Evolutionary conservation across 2,797 vertebrate genomes (phyloP), one percentile per base, ranked within the genome.

Genomic region (Pteronotus mesoamericanus): DNA sequence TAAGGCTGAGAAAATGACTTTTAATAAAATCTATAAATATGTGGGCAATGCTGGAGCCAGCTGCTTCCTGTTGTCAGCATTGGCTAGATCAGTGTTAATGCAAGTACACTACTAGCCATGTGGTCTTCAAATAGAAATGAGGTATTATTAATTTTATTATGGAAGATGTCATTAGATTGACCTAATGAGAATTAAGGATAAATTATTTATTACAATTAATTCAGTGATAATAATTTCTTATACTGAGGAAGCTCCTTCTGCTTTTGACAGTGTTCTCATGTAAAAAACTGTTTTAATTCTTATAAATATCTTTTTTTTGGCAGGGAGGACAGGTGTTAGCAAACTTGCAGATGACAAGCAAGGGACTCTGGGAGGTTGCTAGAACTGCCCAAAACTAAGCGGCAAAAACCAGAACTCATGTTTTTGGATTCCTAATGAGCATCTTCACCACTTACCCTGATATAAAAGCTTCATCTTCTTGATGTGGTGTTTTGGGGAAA

Each of bases 1-100:
- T 74, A 66, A n/a, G 39, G 34, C 64, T 77, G 32, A 91, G n/a
- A 14, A 89, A 89, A 89, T 44, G 93, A 48, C 46, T 82, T 93
- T 93, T 89, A 89, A 86, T 93, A 57, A 66, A 34, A 74, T 48
- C 37, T 89, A 68, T 78, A 77, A 89, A 68, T 74, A 77, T 89
- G 66, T 22, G 55, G 42, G 19, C 4, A 29, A 5, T 68, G 18
- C 12, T 37, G 57, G 9, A 89, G 22, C 37, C 69, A 83, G 24
- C n/a, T 83, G 88, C 34, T 86, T 86, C 83, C 42, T 78, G 55
- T 69, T 78, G 34, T 85, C 34, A 71, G 19, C 2, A 48, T 1
- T 55, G 61, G 32, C 53, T 82, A 44, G 74, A 83, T 77, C 22
- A n/a, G 14, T 72, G 19, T 78, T 89, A 26, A 26, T 21, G 21